A percentile compares a stretch with the other conserved stretches of the same genome.
These are phyloP conservation scores for Chaetodon trifascialis DNA, from an alignment of 2,113 vertebrate genomes.

Conservation along the genomic window DNA sequence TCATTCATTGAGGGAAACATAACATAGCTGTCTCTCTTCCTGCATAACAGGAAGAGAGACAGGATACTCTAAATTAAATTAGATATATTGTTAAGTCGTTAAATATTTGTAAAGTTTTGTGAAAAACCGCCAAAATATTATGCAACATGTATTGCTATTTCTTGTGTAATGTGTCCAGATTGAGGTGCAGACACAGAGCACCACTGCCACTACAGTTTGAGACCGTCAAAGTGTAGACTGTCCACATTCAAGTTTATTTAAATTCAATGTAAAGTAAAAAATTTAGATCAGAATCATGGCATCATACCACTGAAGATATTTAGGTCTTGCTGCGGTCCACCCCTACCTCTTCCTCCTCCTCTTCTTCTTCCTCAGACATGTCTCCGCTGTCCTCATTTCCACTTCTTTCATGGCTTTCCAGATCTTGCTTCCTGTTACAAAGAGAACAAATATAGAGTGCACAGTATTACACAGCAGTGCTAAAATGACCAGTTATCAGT, in stretches of 20 bases:
- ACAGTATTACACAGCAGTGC: background rate
- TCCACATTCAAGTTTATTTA: background rate
- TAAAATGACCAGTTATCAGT: no score
- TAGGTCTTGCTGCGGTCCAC: constrained; percentile 21
- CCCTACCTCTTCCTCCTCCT: constrained; percentile 84
- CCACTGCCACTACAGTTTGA: background rate
- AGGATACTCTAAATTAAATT: background rate
- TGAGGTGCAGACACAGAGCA: background rate
- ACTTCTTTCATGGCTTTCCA: constrained; percentile 90
- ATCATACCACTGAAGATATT: constrained; percentile 41
- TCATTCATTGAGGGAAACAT: no score
- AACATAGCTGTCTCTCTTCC: no score
- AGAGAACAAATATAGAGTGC: background rate
- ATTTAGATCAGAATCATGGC: constrained; percentile 31
- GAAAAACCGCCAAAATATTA: background rate
- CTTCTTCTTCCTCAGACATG: constrained; percentile 90
- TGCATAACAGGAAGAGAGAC: background rate
- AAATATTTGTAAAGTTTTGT: background rate
- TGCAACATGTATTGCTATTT: background rate
- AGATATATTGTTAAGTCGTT: background rate
- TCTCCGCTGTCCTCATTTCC: constrained; percentile 96
- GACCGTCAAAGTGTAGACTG: background rate
- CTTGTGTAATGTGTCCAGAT: background rate
- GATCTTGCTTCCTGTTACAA: constrained; percentile 88
- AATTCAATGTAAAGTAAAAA: background rate